A percentile compares a stretch with the other conserved stretches of the same genome.
These are phyloP conservation scores for Notolepis coatsorum DNA, from an alignment of 2,797 vertebrate species.

Conservation along the genomic window DNA sequence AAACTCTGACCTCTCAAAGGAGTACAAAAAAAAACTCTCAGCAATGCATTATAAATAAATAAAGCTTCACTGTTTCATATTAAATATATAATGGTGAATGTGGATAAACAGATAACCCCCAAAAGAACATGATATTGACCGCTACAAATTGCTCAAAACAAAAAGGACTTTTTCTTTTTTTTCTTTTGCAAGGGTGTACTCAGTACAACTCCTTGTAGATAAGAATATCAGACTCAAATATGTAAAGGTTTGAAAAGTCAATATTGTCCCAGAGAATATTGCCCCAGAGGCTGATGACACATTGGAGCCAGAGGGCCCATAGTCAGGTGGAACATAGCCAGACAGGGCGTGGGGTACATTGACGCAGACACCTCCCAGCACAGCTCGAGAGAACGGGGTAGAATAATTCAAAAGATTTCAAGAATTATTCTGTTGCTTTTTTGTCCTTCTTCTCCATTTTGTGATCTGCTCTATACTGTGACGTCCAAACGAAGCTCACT, in stretches of 20 bases:
- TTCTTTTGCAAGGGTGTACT: no score
- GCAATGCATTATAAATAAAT: no score
- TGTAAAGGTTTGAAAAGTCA: not conserved
- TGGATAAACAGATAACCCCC: no score
- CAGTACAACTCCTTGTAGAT: not conserved
- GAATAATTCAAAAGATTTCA: not conserved
- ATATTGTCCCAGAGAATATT: not conserved
- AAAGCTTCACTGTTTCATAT: no score
- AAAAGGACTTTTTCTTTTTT: no score
- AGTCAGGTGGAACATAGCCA: not conserved
- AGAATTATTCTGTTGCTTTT: not conserved
- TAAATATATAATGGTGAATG: no score
- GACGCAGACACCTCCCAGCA: not conserved
- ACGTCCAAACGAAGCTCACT: conserved; percentile 37
- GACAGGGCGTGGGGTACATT: not conserved
- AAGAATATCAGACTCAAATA: not conserved
- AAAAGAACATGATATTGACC: no score
- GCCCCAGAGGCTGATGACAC: not conserved
- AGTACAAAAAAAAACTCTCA: no score
- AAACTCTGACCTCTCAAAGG: no score
- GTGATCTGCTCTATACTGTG: no score
- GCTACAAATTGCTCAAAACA: no score
- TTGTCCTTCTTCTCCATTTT: no score
- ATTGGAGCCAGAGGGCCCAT: not conserved
- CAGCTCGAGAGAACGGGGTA: not conserved